A percentile compares a stretch with the other conserved stretches of the same genome.
Conservation (phyloP, 2,113 vertebrate species). For the Sarotherodon lohbergeri region DNA sequence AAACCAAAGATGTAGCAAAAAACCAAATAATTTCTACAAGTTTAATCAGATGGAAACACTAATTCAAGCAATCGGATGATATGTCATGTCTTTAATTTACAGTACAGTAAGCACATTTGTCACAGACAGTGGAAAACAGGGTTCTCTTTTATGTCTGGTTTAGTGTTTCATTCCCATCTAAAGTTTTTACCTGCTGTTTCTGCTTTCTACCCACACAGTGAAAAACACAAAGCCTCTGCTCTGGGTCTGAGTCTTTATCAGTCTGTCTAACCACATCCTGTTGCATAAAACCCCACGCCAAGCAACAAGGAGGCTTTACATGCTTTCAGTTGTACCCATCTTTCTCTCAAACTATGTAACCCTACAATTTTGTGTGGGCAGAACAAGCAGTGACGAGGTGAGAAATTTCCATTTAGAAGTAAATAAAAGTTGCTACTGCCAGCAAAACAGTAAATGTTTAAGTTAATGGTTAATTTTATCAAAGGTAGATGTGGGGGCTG, state of each 20-base stretch:
- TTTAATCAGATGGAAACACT: neutral
- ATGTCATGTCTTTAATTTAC: neutral
- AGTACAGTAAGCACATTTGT: neutral
- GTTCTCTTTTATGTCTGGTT: slow-evolving; percentile 8
- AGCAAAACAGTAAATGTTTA: neutral
- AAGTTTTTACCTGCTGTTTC: slow-evolving; percentile 33
- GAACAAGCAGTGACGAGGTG: slow-evolving; percentile 4
- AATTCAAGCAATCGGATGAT: neutral
- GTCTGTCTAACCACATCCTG: slow-evolving; percentile 72
- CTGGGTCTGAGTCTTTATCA: slow-evolving; percentile 61
- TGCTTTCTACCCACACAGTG: slow-evolving; percentile 44
- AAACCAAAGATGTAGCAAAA: neutral
- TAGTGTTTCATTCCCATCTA: slow-evolving; percentile 9
- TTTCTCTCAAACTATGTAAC: neutral
- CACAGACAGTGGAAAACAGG: slow-evolving; percentile 1
- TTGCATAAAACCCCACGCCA: slow-evolving; percentile 53
- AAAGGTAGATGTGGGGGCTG: neutral
- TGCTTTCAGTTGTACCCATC: slow-evolving; percentile 32
- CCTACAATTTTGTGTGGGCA: slow-evolving; percentile 18
- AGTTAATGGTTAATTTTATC: neutral
- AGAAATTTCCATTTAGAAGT: slow-evolving; percentile 38
- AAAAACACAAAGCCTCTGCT: slow-evolving; percentile 36
- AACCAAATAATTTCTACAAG: neutral
- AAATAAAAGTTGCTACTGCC: slow-evolving; percentile 4
- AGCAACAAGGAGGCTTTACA: slow-evolving; percentile 35